These are phyloP conservation scores for Falco columbarius DNA, from an alignment of 2,797 vertebrate genomes.

Conservation along the genomic window DNA sequence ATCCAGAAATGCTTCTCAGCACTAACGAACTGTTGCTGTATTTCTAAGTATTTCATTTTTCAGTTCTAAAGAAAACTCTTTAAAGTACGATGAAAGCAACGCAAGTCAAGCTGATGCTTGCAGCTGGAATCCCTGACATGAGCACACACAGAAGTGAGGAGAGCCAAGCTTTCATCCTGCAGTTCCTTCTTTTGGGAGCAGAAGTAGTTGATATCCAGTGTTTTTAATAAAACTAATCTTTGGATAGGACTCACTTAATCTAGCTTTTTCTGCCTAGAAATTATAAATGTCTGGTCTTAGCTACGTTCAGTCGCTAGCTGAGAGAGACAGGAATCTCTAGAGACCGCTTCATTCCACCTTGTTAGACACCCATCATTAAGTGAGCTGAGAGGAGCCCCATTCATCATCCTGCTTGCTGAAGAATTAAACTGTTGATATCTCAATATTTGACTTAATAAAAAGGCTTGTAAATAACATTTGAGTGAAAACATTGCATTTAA, in stretches of 20 bases:
- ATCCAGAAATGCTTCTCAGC: not conserved
- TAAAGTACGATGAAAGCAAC: conserved; percentile 16
- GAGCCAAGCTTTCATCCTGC: conserved; percentile 8
- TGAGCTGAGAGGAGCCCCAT: not conserved
- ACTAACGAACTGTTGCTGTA: not conserved
- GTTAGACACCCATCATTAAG: not conserved
- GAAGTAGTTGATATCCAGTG: not conserved
- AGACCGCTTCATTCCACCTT: not conserved
- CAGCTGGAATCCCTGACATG: not conserved
- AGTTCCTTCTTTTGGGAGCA: not conserved
- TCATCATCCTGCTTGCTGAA: not conserved
- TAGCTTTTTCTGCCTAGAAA: not conserved
- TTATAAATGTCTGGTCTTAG: not conserved
- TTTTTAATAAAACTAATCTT: conserved; percentile 1
- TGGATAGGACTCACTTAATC: not conserved
- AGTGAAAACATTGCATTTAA: not conserved
- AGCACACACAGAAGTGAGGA: not conserved
- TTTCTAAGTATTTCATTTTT: conserved; percentile 1
- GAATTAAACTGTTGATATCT: not conserved
- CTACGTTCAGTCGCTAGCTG: not conserved
- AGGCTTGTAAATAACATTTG: not conserved
- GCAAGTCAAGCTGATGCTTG: conserved; percentile 22
- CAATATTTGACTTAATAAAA: not conserved
- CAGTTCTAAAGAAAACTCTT: conserved; percentile 24
- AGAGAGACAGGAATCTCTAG: not conserved